Base-by-base conservation (phyloP, 2,113 vertebrate genomes). In the Athene noctua region DNA sequence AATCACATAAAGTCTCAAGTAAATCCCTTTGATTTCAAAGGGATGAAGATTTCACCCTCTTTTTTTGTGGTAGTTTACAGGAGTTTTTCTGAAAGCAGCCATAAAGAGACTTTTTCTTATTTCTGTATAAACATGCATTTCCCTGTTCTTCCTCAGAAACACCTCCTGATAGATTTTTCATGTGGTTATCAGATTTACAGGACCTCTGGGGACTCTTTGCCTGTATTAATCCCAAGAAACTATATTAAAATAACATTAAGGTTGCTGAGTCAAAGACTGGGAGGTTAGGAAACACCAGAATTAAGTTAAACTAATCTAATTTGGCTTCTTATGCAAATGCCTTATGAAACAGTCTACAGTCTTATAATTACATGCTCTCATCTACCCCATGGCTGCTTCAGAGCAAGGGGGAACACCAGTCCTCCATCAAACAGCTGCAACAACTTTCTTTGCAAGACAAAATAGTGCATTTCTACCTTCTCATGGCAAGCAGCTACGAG, bases 21-120 rank as follows among this genome's bases (percentile, higher is more conserved):
- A 92, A 95, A 94, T 79, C 92, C 85, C 82, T 77, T 90, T 82
- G 92, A 94, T 95, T 97, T 93, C 92, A 93, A 95, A 82, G 23
- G 82, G 58, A 94, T 94, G 84, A 92, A 88, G 62, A 91, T 93
- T 96, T 93, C 87, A 82, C 70, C 65, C 65, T 82, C 66, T 80
- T 95, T 92, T 88, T 82, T 40, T 40, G 49, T 65, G 55, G 79
- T 32, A 62, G 54, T 85, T 93, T 74, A 57, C 57, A 36, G 42
- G 51, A 80, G 66, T 71, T 90, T 94, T 90, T 72, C 81, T 51
- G 20, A 80, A 80, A 94, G 34, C 49, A 62, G 54, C 36, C 80
- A 38, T 32, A 79, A 72, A 62, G 55, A 73, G 30, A 44, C 8
- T 7, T 52, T 75, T 88, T 51, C 80, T 80, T 10, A 23, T 75